phyloP scores from a whole-genome alignment of 2,888 invertebrate genomes.

The Carcina quercana region DNA sequence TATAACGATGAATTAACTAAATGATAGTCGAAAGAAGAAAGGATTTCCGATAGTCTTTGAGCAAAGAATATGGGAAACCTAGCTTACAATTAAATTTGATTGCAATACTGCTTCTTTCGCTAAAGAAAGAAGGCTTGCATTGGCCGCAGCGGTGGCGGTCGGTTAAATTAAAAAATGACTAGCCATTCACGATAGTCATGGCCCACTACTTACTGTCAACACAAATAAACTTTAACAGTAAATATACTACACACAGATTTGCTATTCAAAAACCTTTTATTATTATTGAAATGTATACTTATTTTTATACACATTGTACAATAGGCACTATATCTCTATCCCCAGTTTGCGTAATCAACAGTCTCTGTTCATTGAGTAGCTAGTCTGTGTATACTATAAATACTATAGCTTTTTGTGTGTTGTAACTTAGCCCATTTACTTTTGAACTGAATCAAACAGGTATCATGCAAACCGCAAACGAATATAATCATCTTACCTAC shows the following conservation, averaged over 20 bases:
- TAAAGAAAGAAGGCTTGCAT: constrained; percentile 58
- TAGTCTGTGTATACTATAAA: no score
- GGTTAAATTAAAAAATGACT: constrained; percentile 29
- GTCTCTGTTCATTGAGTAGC: no score
- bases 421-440: constrained; percentile 20
- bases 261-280: no score
- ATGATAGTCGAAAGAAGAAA: constrained; percentile 30
- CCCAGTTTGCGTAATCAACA: no score
- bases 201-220: constrained; percentile 27
- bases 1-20: constrained; percentile 23
- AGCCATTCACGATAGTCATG: constrained; percentile 38
- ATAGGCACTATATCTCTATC: no score
- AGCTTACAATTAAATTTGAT: constrained; percentile 29
- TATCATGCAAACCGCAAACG: constrained; percentile 6
- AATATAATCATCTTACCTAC: background rate
- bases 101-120: constrained; percentile 55
- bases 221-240: no score
- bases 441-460: constrained; percentile 17
- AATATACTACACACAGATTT: no score
- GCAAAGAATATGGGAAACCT: constrained; percentile 58
- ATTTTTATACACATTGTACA: no score
- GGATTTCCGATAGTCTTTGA: constrained; percentile 60
- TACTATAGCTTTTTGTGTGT: no score
- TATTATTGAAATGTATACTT: no score
- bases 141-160: constrained; percentile 17